Percentiles rank a stretch among this genome's conserved stretches.
These are phyloP conservation scores for Protosalanx chinensis DNA, from an alignment of 2,797 vertebrate genomes.

Conservation along the genomic window DNA sequence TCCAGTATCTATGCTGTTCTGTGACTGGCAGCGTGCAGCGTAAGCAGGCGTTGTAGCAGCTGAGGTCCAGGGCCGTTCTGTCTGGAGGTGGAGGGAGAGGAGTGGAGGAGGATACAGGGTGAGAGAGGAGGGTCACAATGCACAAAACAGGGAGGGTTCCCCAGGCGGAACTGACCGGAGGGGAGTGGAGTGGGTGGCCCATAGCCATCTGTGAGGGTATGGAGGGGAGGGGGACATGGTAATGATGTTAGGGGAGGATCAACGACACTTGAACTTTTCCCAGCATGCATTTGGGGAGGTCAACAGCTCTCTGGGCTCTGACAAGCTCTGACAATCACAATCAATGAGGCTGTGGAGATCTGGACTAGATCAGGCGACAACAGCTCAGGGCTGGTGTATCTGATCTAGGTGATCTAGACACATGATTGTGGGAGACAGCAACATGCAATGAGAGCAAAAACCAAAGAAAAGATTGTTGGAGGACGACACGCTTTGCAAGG, in stretches of 20 bases:
- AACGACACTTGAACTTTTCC: constrained; percentile 44
- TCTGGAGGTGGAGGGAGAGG: constrained; percentile 63
- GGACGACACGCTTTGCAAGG: constrained; percentile 53
- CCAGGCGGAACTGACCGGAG: constrained; percentile 74
- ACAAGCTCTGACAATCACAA: constrained; percentile 34
- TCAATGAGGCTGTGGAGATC: constrained; percentile 10
- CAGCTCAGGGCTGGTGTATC: constrained; percentile 7
- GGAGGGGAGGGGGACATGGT: constrained; percentile 60
- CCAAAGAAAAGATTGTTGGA: constrained; percentile 32
- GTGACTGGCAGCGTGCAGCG: neutral
- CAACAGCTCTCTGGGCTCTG: constrained; percentile 33
- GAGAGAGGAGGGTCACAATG: constrained; percentile 55
- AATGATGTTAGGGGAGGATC: constrained; percentile 62
- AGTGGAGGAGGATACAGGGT: constrained; percentile 26
- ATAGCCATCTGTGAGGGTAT: constrained; percentile 70
- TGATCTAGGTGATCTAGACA: constrained; percentile 44
- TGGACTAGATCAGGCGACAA: constrained; percentile 39
- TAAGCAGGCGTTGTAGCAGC: constrained; percentile 38
- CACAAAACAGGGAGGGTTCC: constrained; percentile 45
- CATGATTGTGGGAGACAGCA: constrained; percentile 25
- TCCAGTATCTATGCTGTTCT: too few relatives aligned
- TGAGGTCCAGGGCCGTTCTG: constrained; percentile 76
- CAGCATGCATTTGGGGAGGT: constrained; percentile 67
- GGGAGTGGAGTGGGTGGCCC: constrained; percentile 64
- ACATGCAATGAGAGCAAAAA: constrained; percentile 53